Conservation (phyloP, 2,113 vertebrate genomes). For the Pao palembangensis region DNA sequence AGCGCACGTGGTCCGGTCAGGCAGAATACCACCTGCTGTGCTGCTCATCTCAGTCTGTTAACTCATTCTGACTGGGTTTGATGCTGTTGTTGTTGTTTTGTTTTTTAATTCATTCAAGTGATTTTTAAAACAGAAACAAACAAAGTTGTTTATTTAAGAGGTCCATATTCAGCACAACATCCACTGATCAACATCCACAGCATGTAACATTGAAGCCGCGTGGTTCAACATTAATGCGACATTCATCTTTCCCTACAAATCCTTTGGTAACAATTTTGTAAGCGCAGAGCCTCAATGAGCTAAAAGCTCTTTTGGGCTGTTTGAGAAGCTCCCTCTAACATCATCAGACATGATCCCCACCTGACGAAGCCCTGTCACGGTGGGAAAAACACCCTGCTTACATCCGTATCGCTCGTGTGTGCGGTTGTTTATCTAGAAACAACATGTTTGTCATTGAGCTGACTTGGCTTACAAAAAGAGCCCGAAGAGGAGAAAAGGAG, state of each 20-base stretch:
- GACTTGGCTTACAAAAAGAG: slow-evolving; percentile 29
- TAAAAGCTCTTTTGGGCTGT: background rate
- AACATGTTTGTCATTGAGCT: slow-evolving; percentile 30
- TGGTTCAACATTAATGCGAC: slow-evolving; percentile 58
- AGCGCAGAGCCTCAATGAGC: slow-evolving; percentile 15
- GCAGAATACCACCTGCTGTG: slow-evolving; percentile 11
- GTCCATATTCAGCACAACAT: slow-evolving; percentile 57
- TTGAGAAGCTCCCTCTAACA: slow-evolving; percentile 9
- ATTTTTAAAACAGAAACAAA: slow-evolving; percentile 3
- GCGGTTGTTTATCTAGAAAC: background rate
- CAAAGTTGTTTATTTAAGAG: slow-evolving; percentile 46
- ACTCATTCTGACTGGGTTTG: slow-evolving; percentile 22
- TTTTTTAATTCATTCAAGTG: slow-evolving; percentile 42
- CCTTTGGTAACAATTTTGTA: slow-evolving; percentile 71
- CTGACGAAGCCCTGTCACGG: slow-evolving; percentile 5
- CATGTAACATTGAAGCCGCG: slow-evolving; percentile 38
- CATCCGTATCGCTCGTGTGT: too few relatives aligned
- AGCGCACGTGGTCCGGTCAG: slow-evolving; percentile 21
- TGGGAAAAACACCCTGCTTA: too few relatives aligned
- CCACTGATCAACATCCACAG: slow-evolving; percentile 44
- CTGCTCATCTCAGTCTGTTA: slow-evolving; percentile 6
- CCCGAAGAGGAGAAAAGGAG: slow-evolving; percentile 38
- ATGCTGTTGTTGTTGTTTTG: slow-evolving; percentile 12
- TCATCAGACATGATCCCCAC: slow-evolving; percentile 19
- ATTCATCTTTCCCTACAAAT: slow-evolving; percentile 70